Conservation (phyloP, 2,797 vertebrate species). For the Gambelia wislizenii region DNA sequence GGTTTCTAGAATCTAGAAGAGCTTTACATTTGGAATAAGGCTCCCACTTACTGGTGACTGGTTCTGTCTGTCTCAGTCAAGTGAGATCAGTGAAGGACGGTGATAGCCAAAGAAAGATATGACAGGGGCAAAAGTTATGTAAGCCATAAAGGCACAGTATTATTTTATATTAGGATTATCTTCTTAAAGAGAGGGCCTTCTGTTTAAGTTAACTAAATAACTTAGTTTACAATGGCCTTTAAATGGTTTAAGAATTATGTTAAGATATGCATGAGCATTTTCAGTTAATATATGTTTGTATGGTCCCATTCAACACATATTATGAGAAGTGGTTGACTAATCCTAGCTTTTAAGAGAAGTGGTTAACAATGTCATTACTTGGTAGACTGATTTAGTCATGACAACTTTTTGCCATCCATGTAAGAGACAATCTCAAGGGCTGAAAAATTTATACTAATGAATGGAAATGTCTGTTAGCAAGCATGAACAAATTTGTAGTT, state of each 20-base stretch:
- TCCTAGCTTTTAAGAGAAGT: constrained; percentile 28
- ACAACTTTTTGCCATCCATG: constrained; percentile 71
- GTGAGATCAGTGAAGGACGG: constrained; percentile 43
- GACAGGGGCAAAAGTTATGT: constrained; percentile 25
- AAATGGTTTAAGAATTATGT: constrained; percentile 62
- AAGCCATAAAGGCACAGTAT: constrained; percentile 38
- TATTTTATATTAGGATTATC: constrained; percentile 26
- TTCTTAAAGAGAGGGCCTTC: constrained; percentile 50
- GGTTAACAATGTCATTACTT: constrained; percentile 62
- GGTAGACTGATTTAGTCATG: constrained; percentile 71
- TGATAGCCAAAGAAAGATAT: constrained; percentile 64
- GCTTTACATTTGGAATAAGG: background rate
- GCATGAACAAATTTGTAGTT: constrained; percentile 43
- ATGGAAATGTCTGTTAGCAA: constrained; percentile 43
- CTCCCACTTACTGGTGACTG: background rate
- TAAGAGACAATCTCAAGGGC: constrained; percentile 75
- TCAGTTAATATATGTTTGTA: constrained; percentile 64
- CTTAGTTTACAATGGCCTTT: constrained; percentile 66
- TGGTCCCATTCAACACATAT: constrained; percentile 70
- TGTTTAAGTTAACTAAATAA: constrained; percentile 62
- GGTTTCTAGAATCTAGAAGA: background rate
- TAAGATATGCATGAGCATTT: constrained; percentile 65
- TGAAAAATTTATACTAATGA: constrained; percentile 54
- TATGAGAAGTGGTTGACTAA: constrained; percentile 42
- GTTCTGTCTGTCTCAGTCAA: constrained; percentile 47